Percentiles rank a stretch among this genome's conserved stretches.
Evolutionary conservation across 2,888 invertebrate species (phyloP).

Genomic region (Drosophila paranaensis): DNA sequence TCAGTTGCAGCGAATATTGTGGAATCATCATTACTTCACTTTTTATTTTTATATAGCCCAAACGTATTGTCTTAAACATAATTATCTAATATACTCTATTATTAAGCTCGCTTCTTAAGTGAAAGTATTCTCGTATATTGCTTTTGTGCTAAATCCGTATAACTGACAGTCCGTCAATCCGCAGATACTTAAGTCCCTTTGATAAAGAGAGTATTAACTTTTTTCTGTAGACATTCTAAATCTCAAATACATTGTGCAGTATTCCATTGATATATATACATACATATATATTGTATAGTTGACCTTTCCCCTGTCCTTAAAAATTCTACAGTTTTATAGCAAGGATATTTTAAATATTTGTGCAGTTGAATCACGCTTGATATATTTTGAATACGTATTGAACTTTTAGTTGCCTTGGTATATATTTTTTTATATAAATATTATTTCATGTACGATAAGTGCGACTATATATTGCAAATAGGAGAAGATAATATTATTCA

Average conservation of each 20-base stretch:
- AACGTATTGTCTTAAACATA: background rate
- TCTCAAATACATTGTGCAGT: too few species aligned
- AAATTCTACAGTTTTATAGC: background rate
- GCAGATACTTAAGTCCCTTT: background rate
- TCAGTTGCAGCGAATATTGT: constrained; percentile 9
- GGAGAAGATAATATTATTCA: too few species aligned
- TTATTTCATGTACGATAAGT: too few species aligned
- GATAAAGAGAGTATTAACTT: background rate
- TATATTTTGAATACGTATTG: too few species aligned
- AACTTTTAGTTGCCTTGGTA: too few species aligned
- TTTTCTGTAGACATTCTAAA: too few species aligned
- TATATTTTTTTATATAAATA: too few species aligned
- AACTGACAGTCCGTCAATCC: background rate
- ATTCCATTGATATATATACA: too few species aligned
- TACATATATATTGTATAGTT: too few species aligned
- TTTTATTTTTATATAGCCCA: constrained; percentile 2
- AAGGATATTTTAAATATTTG: background rate
- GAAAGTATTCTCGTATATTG: background rate
- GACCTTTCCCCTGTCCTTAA: too few species aligned
- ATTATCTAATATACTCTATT: background rate
- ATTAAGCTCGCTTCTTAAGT: background rate
- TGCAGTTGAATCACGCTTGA: background rate
- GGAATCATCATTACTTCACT: constrained; percentile 31
- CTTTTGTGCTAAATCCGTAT: background rate
- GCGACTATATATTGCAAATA: too few species aligned